These are phyloP conservation scores for Tetramorium alpestre DNA, from an alignment of 1,140 invertebrate species.

Conservation along the genomic window DNA sequence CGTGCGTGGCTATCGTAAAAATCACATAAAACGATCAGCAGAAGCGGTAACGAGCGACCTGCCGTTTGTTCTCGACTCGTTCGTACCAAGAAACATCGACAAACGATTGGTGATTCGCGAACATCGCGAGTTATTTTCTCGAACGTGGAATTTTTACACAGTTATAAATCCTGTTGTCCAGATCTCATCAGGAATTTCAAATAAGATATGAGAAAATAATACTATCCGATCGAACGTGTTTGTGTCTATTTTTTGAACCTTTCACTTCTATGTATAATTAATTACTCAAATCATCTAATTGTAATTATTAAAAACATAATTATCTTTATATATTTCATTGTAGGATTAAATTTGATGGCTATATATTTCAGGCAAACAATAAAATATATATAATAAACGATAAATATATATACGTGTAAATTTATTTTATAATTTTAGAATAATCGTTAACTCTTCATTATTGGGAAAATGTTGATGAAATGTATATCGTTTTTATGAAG, in stretches of 20 bases:
- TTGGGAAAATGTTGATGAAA: constrained; percentile 21
- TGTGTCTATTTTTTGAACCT: background rate
- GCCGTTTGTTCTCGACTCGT: constrained; percentile 59
- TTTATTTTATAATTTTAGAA: constrained; percentile 24
- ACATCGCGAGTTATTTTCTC: constrained; percentile 13
- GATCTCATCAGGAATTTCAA: background rate
- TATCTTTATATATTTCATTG: background rate
- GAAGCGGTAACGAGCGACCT: constrained; percentile 63
- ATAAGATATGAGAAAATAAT: background rate
- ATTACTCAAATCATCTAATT: background rate
- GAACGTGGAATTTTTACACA: constrained; percentile 1
- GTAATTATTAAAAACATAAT: background rate
- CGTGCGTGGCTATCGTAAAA: constrained; percentile 66
- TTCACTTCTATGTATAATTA: background rate
- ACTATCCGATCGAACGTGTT: background rate
- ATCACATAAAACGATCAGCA: constrained; percentile 61
- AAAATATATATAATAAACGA: too few relatives aligned
- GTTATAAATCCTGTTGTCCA: background rate
- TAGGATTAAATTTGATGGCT: background rate
- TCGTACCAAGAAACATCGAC: constrained; percentile 71
- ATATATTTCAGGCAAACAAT: background rate
- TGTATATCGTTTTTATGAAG: constrained; percentile 33
- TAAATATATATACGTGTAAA: background rate
- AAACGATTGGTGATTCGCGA: constrained; percentile 11
- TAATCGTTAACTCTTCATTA: constrained; percentile 42